phyloP scores from a whole-genome alignment of 2,113 vertebrate genomes.

The Barbus barbus region DNA sequence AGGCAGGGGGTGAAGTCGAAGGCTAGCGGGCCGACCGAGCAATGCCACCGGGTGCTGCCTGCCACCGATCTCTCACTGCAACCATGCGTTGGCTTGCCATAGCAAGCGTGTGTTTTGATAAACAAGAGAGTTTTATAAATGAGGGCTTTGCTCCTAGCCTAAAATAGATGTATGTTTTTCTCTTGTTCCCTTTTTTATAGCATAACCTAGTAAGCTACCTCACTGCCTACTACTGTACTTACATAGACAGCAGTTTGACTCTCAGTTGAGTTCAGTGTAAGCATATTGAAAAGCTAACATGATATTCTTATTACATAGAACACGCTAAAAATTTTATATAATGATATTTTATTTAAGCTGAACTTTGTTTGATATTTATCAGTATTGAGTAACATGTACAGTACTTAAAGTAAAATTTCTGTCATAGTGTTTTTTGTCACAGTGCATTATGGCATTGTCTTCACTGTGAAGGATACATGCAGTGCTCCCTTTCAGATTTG shows the following conservation, averaged over 20 bases:
- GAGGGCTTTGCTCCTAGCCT: neutral
- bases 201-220: conserved; percentile 1
- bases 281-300: neutral
- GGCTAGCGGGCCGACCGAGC: neutral
- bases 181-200: neutral
- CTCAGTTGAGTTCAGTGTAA: neutral
- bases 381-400: no score
- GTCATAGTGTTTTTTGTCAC: no score
- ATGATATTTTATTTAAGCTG: neutral
- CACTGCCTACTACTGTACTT: neutral
- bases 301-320: neutral
- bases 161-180: neutral
- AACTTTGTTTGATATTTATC: no score
- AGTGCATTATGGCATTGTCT: no score
- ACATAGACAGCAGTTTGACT: neutral
- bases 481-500: no score
- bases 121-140: conserved; percentile 17
- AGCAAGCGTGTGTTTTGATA: neutral
- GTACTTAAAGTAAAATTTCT: no score
- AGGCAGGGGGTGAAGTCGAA: conserved; percentile 19
- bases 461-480: no score
- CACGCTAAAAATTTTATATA: neutral
- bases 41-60: neutral
- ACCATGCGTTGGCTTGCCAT: neutral
- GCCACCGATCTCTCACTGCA: neutral